These are phyloP conservation scores for Eidolon dupreanum DNA, from an alignment of 2,797 vertebrate species.

Conservation along the genomic window DNA sequence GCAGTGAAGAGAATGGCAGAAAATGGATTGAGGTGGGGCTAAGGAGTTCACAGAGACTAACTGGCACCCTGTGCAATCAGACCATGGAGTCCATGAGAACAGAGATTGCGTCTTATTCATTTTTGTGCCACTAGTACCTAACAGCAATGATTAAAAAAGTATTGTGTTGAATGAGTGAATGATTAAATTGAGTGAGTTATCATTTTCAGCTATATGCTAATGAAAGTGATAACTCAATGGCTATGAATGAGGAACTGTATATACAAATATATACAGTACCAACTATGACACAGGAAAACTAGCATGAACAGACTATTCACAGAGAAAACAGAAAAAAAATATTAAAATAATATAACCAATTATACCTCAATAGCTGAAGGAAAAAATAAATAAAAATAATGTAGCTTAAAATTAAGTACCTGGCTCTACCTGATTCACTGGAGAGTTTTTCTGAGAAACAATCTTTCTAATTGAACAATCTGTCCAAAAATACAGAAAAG, in stretches of 20 bases:
- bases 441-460: slow-evolving; percentile 36
- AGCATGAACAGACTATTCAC: not conserved
- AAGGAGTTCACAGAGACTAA: not conserved
- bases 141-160: not conserved
- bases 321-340: not conserved
- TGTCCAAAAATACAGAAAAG: slow-evolving; percentile 29
- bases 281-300: not conserved
- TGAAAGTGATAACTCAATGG: not conserved
- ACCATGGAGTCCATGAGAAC: not conserved
- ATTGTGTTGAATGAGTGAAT: not conserved
- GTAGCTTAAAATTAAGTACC: not conserved
- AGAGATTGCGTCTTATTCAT: not conserved
- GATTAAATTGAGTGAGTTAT: not conserved
- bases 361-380: not conserved
- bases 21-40: not conserved
- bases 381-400: not conserved
- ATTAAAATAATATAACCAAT: not conserved
- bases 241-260: not conserved
- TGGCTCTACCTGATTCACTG: not conserved
- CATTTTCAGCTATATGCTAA: not conserved
- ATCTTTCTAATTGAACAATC: not conserved
- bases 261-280: not conserved
- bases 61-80: not conserved
- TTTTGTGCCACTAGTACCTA: not conserved
- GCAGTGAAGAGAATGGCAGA: not conserved